phyloP scores from a whole-genome alignment of 92 coral and sea anemone genomes.

The Zoanthus solanderi region DNA sequence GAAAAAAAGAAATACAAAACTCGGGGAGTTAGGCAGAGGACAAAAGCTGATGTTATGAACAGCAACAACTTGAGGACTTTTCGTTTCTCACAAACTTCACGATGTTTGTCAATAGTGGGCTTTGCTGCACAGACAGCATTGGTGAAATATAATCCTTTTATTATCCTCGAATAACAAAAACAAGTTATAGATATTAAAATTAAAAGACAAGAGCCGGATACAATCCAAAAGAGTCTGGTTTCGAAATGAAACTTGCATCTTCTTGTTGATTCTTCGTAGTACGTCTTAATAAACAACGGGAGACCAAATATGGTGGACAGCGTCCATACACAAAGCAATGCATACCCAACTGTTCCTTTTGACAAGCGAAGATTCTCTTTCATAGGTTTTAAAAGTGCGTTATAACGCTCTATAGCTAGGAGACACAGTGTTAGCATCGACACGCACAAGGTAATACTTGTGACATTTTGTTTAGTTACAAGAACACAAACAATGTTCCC shows the following conservation, averaged over 20 bases:
- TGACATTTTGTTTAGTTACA: constrained; percentile 58
- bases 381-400: constrained; percentile 68
- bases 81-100: constrained; percentile 44
- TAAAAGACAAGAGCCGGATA: constrained; percentile 52
- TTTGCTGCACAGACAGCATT: constrained; percentile 30
- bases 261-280: constrained; percentile 46
- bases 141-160: constrained; percentile 57
- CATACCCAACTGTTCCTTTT: constrained; percentile 56
- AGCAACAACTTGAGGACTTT: constrained; percentile 57
- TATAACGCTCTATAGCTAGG: constrained; percentile 70
- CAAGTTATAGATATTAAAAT: constrained; percentile 50
- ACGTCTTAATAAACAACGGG: constrained; percentile 63
- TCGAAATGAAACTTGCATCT: constrained; percentile 59
- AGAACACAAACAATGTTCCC: constrained; percentile 61
- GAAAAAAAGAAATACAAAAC: constrained; percentile 60
- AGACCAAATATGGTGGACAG: constrained; percentile 46
- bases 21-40: constrained; percentile 60
- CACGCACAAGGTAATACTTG: constrained; percentile 60
- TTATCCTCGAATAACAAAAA: constrained; percentile 60
- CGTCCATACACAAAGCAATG: constrained; percentile 55
- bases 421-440: constrained; percentile 66
- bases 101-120: constrained; percentile 12
- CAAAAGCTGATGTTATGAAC: constrained; percentile 56
- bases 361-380: constrained; percentile 61
- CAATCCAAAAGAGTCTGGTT: constrained; percentile 63